These are phyloP conservation scores for Tychaedon coryphoeus DNA, from an alignment of 2,113 vertebrate genomes.

Conservation along the genomic window DNA sequence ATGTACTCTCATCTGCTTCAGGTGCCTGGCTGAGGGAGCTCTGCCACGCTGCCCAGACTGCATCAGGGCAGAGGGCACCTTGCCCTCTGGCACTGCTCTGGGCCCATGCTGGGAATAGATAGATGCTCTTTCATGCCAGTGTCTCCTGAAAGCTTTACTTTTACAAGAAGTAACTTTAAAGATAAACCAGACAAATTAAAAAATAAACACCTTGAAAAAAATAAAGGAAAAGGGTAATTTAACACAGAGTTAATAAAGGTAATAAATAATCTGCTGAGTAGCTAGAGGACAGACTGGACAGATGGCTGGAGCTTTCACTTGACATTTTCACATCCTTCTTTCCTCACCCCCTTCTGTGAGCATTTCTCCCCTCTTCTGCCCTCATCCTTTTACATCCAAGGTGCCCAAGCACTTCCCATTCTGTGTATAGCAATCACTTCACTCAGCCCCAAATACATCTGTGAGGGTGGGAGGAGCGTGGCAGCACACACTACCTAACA, in stretches of 20 bases:
- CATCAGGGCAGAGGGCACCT: too few relatives aligned
- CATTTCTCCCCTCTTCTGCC: background rate
- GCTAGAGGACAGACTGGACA: background rate
- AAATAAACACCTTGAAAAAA: background rate
- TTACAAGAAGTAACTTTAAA: background rate
- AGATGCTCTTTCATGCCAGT: background rate
- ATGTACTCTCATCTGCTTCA: background rate
- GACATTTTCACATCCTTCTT: background rate
- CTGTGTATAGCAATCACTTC: background rate
- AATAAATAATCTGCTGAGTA: background rate
- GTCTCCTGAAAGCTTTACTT: background rate
- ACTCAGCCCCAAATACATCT: background rate
- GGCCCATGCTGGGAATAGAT: background rate
- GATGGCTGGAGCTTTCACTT: background rate
- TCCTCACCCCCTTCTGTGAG: background rate
- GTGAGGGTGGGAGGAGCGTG: background rate
- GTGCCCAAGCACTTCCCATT: background rate
- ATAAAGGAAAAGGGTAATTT: background rate
- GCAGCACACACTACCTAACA: background rate
- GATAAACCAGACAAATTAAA: background rate
- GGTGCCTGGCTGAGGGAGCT: background rate
- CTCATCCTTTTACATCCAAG: background rate
- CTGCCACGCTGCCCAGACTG: fast-evolving
- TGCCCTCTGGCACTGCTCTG: background rate
- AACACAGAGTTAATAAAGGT: conserved; percentile 8